Evolutionary conservation across 2,888 invertebrate genomes (phyloP).

Genomic region (Lasioglossum oenotherae): DNA sequence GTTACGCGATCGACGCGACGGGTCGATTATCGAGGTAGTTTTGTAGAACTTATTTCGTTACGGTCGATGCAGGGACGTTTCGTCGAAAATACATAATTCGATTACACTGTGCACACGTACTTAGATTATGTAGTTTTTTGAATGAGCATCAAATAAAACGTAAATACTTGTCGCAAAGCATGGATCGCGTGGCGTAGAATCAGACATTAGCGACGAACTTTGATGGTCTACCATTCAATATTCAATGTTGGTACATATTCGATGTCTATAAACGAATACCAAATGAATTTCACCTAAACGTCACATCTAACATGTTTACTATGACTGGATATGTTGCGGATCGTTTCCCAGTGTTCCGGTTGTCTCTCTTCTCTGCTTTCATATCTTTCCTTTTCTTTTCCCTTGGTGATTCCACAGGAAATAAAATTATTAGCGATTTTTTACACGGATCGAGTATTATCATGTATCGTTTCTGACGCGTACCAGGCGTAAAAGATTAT

Average conservation of each 20-base stretch:
- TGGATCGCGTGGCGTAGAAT: not conserved
- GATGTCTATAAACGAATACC: not conserved
- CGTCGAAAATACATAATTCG: not conserved
- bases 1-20: slow-evolving; percentile 1
- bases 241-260: not conserved
- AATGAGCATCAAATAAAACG: not conserved
- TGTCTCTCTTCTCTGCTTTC: not conserved
- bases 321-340: not conserved
- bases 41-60: not conserved
- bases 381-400: not conserved
- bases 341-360: not conserved
- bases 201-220: not conserved
- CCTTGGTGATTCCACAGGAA: not conserved
- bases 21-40: not conserved
- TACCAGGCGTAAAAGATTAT: not conserved
- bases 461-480: not conserved
- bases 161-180: not conserved
- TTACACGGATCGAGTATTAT: not conserved
- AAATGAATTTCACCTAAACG: not conserved
- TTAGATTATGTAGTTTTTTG: not conserved
- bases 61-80: not conserved
- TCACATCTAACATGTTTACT: not conserved
- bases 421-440: not conserved
- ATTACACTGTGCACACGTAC: not conserved
- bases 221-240: not conserved